Evolutionary conservation across 2,888 invertebrate genomes (phyloP).

Genomic region (Mesoligia furuncula): DNA sequence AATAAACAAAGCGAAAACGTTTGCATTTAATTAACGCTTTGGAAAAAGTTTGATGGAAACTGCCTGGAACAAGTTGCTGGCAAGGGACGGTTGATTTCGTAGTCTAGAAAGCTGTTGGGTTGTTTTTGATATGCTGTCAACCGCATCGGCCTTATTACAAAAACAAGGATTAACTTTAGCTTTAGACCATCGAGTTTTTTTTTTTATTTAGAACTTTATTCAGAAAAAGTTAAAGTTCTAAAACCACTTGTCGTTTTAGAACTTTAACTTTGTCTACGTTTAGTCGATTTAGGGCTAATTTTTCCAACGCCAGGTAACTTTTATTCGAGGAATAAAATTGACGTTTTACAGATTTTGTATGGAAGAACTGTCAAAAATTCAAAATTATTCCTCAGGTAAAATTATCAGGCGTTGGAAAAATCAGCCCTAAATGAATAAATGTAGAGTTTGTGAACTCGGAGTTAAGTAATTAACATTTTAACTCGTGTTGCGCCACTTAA

Average conservation of each 20-base stretch:
- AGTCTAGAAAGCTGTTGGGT: background rate
- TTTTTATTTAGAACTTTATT: background rate
- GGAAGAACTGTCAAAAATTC: no score
- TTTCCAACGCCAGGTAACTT: no score
- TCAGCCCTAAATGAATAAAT: no score
- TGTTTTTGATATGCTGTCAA: background rate
- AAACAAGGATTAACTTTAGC: background rate
- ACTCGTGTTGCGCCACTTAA: background rate
- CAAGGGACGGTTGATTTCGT: slow-evolving; percentile 25
- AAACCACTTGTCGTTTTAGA: no score
- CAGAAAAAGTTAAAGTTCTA: background rate
- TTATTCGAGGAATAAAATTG: no score
- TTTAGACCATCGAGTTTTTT: background rate
- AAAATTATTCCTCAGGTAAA: no score
- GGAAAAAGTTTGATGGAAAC: slow-evolving; percentile 30
- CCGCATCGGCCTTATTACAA: background rate
- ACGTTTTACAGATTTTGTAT: no score
- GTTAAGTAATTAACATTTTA: background rate
- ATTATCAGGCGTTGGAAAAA: no score
- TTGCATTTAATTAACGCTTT: slow-evolving; percentile 37
- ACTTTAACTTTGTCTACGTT: no score
- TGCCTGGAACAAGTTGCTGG: slow-evolving; percentile 10
- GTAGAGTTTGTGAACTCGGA: background rate
- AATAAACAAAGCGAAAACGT: slow-evolving; percentile 23
- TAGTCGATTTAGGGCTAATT: no score